Conservation (phyloP, 37 sponge, comb jelly and placozoan species). For the Oopsacas minuta region DNA sequence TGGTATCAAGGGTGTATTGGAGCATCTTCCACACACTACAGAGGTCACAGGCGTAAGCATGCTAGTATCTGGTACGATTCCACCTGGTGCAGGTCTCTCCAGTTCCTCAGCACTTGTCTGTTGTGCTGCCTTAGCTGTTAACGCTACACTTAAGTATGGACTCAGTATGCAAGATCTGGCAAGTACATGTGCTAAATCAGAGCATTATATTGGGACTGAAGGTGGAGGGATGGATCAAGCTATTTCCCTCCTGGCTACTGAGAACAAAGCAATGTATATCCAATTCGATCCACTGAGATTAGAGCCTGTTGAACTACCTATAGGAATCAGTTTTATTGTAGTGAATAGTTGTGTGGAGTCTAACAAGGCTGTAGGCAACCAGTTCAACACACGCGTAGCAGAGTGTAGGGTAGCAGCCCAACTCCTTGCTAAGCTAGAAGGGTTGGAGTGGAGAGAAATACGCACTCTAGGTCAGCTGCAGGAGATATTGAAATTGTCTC, state of each 20-base stretch:
- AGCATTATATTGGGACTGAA: slow-evolving; percentile 84
- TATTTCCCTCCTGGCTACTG: slow-evolving; percentile 82
- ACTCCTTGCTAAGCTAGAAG: slow-evolving; percentile 49
- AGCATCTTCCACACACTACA: not conserved
- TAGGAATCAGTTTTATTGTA: slow-evolving; percentile 56
- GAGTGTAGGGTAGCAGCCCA: slow-evolving; percentile 80
- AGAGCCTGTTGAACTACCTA: slow-evolving; percentile 49
- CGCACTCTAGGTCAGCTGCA: slow-evolving; percentile 41
- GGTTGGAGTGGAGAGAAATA: slow-evolving; percentile 43
- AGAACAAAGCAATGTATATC: slow-evolving; percentile 64
- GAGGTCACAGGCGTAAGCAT: slow-evolving; percentile 50
- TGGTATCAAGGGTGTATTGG: slow-evolving; percentile 54
- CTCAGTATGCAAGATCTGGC: slow-evolving; percentile 46
- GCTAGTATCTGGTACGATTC: slow-evolving; percentile 67
- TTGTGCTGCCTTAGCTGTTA: slow-evolving; percentile 66
- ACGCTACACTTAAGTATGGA: slow-evolving; percentile 25
- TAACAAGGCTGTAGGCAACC: slow-evolving; percentile 55
- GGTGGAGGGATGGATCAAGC: slow-evolving; percentile 98
- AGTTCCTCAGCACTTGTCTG: slow-evolving; percentile 98
- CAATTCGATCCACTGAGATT: slow-evolving; percentile 69
- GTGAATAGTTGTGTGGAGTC: slow-evolving; percentile 54
- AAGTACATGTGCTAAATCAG: slow-evolving; percentile 66
- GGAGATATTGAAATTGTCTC: slow-evolving; percentile 22
- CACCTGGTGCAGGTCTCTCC: slow-evolving; percentile 85
- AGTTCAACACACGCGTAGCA: slow-evolving; percentile 74